Base-by-base conservation (phyloP, 2,113 vertebrate genomes). In the Leptobrachium ailaonicum region DNA sequence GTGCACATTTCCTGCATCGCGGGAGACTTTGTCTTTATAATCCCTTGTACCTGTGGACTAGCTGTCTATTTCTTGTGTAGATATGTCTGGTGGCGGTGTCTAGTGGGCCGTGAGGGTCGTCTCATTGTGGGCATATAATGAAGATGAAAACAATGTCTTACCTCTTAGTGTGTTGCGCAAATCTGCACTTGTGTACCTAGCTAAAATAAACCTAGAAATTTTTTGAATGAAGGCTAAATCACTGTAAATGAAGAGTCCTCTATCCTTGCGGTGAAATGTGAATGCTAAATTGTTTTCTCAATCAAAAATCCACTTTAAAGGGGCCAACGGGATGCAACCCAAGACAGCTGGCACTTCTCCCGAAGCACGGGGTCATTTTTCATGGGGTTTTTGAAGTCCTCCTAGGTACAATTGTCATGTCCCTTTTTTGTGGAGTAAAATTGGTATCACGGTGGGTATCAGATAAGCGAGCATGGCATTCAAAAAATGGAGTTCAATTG, bases 1-100 rank as follows among this genome's bases (percentile, higher is more conserved):
- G 87, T 90, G 89, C 86, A 90, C 90, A 84, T 62, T 88, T 92
- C 92, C 92, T 71, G 63, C 87, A 80, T 85, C 41, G 44, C 84
- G 83, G 87, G 71, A 41, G 54, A 43, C 73, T n/a, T n/a, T 66
- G 62, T 73, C 14, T 80, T 66, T 73, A 32, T 73, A 50, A 73
- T 41, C 75, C 82, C 84, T 84, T 83, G 73, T 75, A 68, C 85
- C 85, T 74, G 85, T 82, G 84, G 82, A 84, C 83, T 71, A 77
- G 85, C 80, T 43, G 14, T 64, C 73, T 14, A 54, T 85, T 75
- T 42, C 70, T 83, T 42, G 85, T 88, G 85, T 86, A 83, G 85
- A 85, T 83, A 85, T 75, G 45, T 86, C 68, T 87, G 82, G 79
- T 80, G 85, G 86, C 77, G 88, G 81, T 87, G 54, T 80, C 63